A percentile compares a stretch with the other conserved stretches of the same genome.
phyloP scores from a whole-genome alignment of 1,140 invertebrate genomes.

The Drosophila leontia region DNA sequence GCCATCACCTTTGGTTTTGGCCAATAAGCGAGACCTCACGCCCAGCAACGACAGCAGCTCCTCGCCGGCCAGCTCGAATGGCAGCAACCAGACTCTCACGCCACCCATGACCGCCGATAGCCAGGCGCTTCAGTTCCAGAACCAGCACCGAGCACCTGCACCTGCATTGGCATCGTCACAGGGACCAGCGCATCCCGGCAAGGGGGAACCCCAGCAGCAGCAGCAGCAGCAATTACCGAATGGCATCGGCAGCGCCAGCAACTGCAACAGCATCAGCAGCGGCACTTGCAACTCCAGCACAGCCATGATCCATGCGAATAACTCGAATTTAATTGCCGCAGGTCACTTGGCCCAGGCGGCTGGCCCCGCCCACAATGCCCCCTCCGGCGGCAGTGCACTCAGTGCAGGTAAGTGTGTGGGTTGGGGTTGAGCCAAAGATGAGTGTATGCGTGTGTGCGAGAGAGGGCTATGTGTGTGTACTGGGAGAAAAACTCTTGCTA shows the following conservation, averaged over 20 bases:
- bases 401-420: conserved; percentile 70
- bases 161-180: conserved; percentile 9
- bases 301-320: conserved; percentile 80
- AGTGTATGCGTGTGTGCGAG: neutral
- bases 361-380: conserved; percentile 41
- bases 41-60: conserved; percentile 64
- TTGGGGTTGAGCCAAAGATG: neutral
- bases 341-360: conserved; percentile 57
- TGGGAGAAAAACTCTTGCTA: neutral
- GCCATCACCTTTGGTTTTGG: conserved; percentile 51
- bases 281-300: conserved; percentile 44
- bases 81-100: conserved; percentile 82
- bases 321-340: conserved; percentile 78
- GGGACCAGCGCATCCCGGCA: conserved; percentile 9
- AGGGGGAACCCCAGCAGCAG: conserved; percentile 40
- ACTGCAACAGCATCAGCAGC: conserved; percentile 49
- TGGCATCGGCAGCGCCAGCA: conserved; percentile 54
- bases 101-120: conserved; percentile 83
- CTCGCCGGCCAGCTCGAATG: conserved; percentile 79
- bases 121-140: conserved; percentile 55
- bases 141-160: conserved; percentile 27
- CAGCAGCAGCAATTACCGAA: conserved; percentile 72
- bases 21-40: conserved; percentile 65
- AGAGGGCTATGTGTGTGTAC: neutral
- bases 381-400: conserved; percentile 56